Conservation (phyloP, 2,797 vertebrate species). For the Paratrypauchen microcephalus region DNA sequence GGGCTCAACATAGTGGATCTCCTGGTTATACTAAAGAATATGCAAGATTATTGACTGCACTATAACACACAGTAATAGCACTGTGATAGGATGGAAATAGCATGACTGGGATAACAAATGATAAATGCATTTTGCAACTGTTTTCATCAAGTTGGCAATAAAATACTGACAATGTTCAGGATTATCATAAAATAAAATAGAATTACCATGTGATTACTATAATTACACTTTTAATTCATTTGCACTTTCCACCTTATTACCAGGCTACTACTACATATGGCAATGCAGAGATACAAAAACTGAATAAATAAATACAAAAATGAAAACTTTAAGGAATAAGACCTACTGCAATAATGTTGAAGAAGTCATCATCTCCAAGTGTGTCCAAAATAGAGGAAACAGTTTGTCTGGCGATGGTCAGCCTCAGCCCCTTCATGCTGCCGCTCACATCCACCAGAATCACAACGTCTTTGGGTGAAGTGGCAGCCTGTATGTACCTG, state of each 20-base stretch:
- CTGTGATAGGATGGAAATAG: not conserved
- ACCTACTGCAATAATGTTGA: conserved; percentile 96
- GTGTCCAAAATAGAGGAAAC: conserved; percentile 97
- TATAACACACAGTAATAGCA: not conserved
- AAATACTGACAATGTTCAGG: not conserved
- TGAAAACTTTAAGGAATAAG: too few species aligned
- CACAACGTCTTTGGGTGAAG: conserved; percentile 95
- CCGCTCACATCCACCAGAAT: conserved; percentile 96
- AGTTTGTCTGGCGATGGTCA: conserved; percentile 95
- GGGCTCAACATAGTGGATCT: conserved; percentile 94
- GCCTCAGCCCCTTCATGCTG: conserved; percentile 95
- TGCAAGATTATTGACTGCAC: not conserved
- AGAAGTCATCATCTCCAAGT: conserved; percentile 96
- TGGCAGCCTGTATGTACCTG: conserved; percentile 98
- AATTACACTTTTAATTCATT: not conserved
- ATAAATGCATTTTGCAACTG: not conserved
- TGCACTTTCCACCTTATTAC: not conserved
- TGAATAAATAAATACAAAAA: not conserved
- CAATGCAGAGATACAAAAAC: not conserved
- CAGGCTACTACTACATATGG: not conserved
- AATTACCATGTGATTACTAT: not conserved
- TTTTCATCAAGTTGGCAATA: not conserved
- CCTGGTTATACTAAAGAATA: conserved; percentile 88
- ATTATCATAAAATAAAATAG: not conserved
- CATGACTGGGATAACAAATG: not conserved